A percentile compares a stretch with the other conserved stretches of the same genome.
Conservation (phyloP, 2,888 invertebrate species). For the Ennomos fuscantarius region DNA sequence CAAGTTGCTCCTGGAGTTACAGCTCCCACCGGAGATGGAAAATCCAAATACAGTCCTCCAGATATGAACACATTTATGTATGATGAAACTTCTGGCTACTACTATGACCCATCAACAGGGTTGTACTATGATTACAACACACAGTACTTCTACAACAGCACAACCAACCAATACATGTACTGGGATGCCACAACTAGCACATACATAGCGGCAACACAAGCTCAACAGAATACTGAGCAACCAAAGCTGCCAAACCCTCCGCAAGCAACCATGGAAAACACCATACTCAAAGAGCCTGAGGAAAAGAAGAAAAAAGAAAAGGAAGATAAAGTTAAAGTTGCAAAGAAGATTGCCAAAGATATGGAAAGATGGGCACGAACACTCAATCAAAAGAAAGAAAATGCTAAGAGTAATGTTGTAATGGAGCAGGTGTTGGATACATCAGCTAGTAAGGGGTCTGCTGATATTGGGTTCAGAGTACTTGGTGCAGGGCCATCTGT, state of each 20-base stretch:
- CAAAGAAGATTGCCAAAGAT: conserved; percentile 98
- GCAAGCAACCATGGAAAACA: conserved; percentile 58
- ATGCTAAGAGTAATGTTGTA: conserved; percentile 73
- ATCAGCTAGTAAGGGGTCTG: conserved; percentile 89
- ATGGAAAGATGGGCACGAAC: conserved; percentile 97
- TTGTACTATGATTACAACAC: conserved; percentile 98
- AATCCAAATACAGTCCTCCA: conserved; percentile 90
- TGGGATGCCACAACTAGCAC: conserved; percentile 93
- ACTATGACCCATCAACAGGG: conserved; percentile 96
- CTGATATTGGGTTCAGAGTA: conserved; percentile 97
- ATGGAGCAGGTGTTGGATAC: conserved; percentile 77
- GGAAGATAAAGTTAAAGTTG: conserved; percentile 98
- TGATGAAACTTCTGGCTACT: conserved; percentile 98
- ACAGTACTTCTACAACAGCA: conserved; percentile 98
- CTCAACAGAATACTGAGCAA: conserved; percentile 68
- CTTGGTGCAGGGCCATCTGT: conserved; percentile 88
- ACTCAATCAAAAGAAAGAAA: conserved; percentile 97
- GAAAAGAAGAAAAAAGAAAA: conserved; percentile 91
- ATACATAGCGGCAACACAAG: conserved; percentile 83
- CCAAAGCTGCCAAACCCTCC: conserved; percentile 50
- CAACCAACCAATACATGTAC: conserved; percentile 96
- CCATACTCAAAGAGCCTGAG: conserved; percentile 63
- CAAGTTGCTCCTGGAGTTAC: conserved; percentile 72
- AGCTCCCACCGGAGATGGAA: conserved; percentile 86
- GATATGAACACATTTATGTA: conserved; percentile 96